Evolutionary conservation across 2,888 invertebrate species (phyloP).

Genomic region (Idaea aversata): DNA sequence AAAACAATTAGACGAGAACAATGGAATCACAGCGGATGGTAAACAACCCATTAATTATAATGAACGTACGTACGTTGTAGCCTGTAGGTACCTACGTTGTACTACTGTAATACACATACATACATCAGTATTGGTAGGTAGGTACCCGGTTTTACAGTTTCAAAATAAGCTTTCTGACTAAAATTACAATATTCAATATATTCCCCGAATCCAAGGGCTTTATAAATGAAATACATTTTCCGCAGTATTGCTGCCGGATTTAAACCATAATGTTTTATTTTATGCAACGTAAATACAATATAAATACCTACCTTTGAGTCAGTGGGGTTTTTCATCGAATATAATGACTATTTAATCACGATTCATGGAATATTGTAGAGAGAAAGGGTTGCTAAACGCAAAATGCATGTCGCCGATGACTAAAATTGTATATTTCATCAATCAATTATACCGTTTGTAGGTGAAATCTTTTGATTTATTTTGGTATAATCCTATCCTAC

Average conservation of each 20-base stretch:
- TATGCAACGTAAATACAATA: neutral
- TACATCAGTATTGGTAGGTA: neutral
- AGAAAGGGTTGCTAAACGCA: neutral
- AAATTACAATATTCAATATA: neutral
- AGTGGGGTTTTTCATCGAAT: neutral
- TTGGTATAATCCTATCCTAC: too few species aligned
- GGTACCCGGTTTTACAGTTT: neutral
- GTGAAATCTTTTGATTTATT: too few species aligned
- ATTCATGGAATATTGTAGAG: neutral
- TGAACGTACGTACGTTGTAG: too few species aligned
- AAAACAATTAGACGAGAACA: too few species aligned
- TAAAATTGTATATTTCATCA: too few species aligned
- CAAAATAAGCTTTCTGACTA: neutral
- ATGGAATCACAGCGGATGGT: too few species aligned
- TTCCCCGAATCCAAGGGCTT: neutral
- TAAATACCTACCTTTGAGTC: neutral
- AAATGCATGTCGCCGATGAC: neutral
- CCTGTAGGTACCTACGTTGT: too few species aligned
- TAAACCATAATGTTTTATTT: neutral
- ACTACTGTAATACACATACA: too few species aligned
- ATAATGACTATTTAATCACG: too few species aligned
- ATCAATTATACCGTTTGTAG: too few species aligned
- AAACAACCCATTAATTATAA: too few species aligned
- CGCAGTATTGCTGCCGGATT: neutral
- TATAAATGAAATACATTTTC: neutral